These are phyloP conservation scores for Biston stratarius DNA, from an alignment of 2,888 invertebrate species.

Conservation along the genomic window DNA sequence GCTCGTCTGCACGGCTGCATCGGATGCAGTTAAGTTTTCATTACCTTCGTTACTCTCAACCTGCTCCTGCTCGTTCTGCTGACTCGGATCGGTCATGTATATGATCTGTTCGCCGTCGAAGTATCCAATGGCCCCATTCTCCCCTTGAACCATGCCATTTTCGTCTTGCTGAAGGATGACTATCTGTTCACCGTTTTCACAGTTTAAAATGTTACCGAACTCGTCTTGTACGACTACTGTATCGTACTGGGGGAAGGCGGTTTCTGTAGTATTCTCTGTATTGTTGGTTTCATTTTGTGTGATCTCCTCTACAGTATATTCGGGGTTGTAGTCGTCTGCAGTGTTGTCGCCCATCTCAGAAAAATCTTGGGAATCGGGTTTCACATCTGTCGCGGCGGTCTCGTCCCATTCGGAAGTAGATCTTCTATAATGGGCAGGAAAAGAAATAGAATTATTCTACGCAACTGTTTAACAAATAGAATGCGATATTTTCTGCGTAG, in stretches of 20 bases:
- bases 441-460: neutral
- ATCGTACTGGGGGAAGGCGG: slow-evolving; percentile 33
- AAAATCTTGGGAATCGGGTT: slow-evolving; percentile 22
- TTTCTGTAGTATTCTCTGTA: slow-evolving; percentile 5
- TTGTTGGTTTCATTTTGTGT: slow-evolving; percentile 14
- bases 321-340: slow-evolving; percentile 36
- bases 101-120: slow-evolving; percentile 46
- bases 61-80: slow-evolving; percentile 21
- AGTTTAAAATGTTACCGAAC: slow-evolving; percentile 45
- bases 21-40: slow-evolving; percentile 35
- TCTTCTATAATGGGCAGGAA: slow-evolving; percentile 21
- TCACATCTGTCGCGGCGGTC: slow-evolving; percentile 21
- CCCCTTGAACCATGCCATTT: slow-evolving; percentile 36
- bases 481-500: too few species aligned
- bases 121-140: slow-evolving; percentile 43
- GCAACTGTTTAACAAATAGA: neutral
- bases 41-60: slow-evolving; percentile 30
- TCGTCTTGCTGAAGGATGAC: slow-evolving; percentile 42
- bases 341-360: slow-evolving; percentile 26
- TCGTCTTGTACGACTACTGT: slow-evolving; percentile 45
- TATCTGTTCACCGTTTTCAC: slow-evolving; percentile 42
- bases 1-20: slow-evolving; percentile 49
- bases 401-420: slow-evolving; percentile 41
- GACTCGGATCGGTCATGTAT: slow-evolving; percentile 35
- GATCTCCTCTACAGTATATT: slow-evolving; percentile 39